Base-by-base conservation (phyloP, 2,888 invertebrate species). In the Drosophila suboccidentalis region DNA sequence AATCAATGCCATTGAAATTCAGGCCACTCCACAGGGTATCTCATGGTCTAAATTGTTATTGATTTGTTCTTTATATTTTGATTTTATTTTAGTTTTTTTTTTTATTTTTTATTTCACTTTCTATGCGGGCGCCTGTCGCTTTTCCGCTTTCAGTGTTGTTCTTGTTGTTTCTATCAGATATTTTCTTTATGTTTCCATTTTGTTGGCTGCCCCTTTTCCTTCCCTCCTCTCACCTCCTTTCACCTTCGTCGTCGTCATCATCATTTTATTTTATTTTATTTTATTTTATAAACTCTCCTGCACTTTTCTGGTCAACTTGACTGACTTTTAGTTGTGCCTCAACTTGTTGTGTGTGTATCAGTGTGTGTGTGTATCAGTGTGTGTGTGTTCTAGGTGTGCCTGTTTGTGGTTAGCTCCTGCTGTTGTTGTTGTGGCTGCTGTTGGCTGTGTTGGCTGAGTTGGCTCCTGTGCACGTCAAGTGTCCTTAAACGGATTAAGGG, bases 401-500 rank as follows among this genome's bases (percentile, higher is more conserved):
- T 79, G 79, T 67, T 69, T 84, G 83, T 72, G 79, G 79, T 76
- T 76, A 74, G 71, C 70, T 29, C 29, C 29, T 29, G 26, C 8
- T 70, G 46, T 50, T 71, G 46, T 50, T 71, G 64, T 26, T 63
- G 59, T 9, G 69, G 66, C 32, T 67, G 54, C 9, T 63, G 76
- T 41, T 62, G 67, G 69, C 65, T 73, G 69, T 73, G 69, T 26
- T 26, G 26, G 26, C 26, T 26, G 6, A 5, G 26, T 26, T 26
- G 26, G 26, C 26, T 26, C 26, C 29, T 73, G 69, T 57, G 78
- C 83, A 86, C 89, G 85, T 89, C 87, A 88, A 87, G 87, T 84
- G 81, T 87, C 87, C 87, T 89, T 89, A 86, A 87, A 89, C 85
- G 89, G 87, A 89, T 87, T 87, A 89, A 83, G 83, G 75, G 86